Conservation (phyloP, 2,797 vertebrate genomes). For the Myotis pilosus region DNA sequence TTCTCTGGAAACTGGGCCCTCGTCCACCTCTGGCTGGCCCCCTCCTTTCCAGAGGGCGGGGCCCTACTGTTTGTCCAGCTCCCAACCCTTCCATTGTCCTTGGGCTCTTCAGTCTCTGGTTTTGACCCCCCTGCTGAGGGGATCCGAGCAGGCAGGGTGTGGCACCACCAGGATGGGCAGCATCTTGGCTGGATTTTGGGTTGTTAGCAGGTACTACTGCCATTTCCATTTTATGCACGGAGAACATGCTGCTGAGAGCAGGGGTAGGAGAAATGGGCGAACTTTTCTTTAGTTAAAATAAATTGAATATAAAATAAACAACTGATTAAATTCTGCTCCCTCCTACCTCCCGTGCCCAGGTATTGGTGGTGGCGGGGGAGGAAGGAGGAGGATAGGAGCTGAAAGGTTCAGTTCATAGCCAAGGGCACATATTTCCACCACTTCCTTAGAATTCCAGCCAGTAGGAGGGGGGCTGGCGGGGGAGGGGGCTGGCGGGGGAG, state of each 20-base stretch:
- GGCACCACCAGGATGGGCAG: neutral
- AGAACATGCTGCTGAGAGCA: neutral
- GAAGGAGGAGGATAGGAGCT: neutral
- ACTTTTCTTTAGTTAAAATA: neutral
- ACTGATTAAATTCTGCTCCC: neutral
- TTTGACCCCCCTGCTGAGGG: neutral
- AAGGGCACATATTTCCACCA: no score
- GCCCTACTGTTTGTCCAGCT: neutral
- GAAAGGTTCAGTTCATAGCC: neutral
- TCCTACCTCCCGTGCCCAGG: neutral
- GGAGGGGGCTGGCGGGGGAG: no score
- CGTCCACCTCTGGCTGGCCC: neutral
- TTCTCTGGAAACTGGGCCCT: constrained; percentile 11
- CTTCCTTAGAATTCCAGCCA: no score
- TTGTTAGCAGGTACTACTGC: neutral
- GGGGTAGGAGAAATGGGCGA: neutral
- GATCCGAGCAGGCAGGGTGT: neutral
- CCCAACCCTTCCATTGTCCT: neutral
- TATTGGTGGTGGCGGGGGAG: no score
- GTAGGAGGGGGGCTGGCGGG: no score
- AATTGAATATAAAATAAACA: neutral
- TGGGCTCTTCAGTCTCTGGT: neutral
- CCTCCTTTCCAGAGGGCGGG: neutral
- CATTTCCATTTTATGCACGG: neutral
- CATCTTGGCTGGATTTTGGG: neutral